Evolutionary conservation across 2,113 vertebrate genomes (phyloP).

Genomic region (Corythaeola cristata): DNA sequence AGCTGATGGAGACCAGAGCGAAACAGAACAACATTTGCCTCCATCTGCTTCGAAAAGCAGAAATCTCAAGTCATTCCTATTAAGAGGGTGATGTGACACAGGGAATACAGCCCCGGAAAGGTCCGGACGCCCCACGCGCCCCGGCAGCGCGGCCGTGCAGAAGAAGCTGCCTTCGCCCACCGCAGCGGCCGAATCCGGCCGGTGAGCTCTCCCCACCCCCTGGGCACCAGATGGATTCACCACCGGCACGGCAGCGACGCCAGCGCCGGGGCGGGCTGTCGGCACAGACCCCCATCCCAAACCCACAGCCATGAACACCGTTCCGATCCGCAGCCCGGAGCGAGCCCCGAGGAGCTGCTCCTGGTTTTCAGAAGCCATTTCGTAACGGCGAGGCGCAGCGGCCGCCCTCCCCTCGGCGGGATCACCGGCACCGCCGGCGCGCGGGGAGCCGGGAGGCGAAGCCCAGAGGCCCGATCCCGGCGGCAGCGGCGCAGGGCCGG

Average conservation of each 20-base stretch:
- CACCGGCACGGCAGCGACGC: accelerated
- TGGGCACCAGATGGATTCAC: background rate
- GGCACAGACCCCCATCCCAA: background rate
- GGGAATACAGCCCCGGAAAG: background rate
- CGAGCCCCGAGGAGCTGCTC: accelerated
- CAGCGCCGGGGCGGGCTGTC: background rate
- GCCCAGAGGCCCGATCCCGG: background rate
- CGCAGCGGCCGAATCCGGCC: accelerated
- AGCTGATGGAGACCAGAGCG: background rate
- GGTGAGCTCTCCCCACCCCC: background rate
- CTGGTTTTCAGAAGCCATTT: background rate
- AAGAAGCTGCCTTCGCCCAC: background rate
- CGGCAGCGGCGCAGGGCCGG: background rate
- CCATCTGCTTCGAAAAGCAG: background rate
- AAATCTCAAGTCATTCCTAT: background rate
- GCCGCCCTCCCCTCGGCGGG: background rate
- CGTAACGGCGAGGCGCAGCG: accelerated
- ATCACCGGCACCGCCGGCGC: background rate
- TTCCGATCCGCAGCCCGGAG: accelerated
- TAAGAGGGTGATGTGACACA: accelerated
- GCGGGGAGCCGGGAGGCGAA: background rate
- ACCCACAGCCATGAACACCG: accelerated
- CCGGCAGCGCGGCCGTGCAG: background rate
- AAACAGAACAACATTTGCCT: background rate
- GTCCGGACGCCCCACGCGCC: background rate